Evolutionary conservation across 2,113 vertebrate genomes (phyloP).

Genomic region (Rhinolophus sinicus): DNA sequence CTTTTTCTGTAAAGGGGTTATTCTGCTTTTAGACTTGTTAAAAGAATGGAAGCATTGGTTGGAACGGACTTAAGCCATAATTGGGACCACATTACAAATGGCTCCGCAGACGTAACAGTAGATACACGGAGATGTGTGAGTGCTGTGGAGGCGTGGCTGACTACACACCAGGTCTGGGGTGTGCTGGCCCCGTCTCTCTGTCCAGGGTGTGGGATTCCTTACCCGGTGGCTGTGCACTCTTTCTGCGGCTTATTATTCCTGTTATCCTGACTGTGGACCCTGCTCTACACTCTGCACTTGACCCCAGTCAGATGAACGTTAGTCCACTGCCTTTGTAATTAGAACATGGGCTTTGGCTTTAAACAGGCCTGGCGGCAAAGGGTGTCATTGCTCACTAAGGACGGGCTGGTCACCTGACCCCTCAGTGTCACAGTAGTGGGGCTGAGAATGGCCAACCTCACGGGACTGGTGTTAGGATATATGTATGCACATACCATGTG

Average conservation of each 20-base stretch:
- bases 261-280: not conserved
- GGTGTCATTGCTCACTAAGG: not conserved
- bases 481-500: no score
- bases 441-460: not conserved
- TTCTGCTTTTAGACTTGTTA: not conserved
- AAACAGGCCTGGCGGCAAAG: not conserved
- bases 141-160: no score
- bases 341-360: not conserved
- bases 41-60: not conserved
- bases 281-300: not conserved
- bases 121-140: no score
- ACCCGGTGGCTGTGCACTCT: no score
- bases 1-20: no score
- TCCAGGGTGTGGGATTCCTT: not conserved
- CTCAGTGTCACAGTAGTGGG: not conserved
- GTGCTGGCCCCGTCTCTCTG: fast-evolving
- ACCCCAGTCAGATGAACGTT: fast-evolving
- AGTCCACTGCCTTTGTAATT: not conserved
- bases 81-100: no score
- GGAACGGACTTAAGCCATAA: not conserved
- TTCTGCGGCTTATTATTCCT: not conserved
- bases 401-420: not conserved
- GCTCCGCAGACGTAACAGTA: no score
- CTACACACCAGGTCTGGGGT: no score
- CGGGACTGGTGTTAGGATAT: not conserved